Base-by-base conservation (phyloP, 2,888 invertebrate genomes). In the Hirtodrosophila duncani region DNA sequence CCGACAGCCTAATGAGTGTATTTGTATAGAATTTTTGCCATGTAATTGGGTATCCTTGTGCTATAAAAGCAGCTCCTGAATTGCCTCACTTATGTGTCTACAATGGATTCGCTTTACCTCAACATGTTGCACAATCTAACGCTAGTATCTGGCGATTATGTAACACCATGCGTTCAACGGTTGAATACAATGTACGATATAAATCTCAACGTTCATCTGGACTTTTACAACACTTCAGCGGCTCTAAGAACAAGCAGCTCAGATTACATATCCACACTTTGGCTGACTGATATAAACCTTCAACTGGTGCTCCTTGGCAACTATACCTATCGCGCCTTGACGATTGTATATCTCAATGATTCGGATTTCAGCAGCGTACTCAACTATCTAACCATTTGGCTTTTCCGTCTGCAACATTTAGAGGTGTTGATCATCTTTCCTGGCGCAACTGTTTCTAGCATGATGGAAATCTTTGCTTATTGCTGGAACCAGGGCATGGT, bases 401-500 rank as follows among this genome's bases (percentile, higher is more conserved):
- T 75, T 13, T 80, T 72, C 72, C 52, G 58, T 1, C 37, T 49
- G 3, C 77, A 71, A 17, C 58, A 71, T 17, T 50, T 79, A 1
- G 58, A 61, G 1, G 68, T 79, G 14, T 14, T 71, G 16, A 58
- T 71, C 18, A 24, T 59, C 3, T 79, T 58, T 11, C 46, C 66
- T 1, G 26, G 23, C n/a, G 56, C 60, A n/a, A 62, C 43, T 3
- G 10, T 2, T 3, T 31, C 11, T 0, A 33, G 31, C n/a, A 3
- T 57, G 0, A n/a, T 26, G 9, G 3, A 38, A 10, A 38, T 81
- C 6, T 81, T 81, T 20, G 5, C 33, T 1, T 39, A 56, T n/a
- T 78, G 67, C 16, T 80, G 71, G 59, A 29, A 13, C 0, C 62
- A 71, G 24, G 81, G 81, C 0, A 71, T 81, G 43, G 50, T 63